phyloP scores from a whole-genome alignment of 2,888 invertebrate genomes.

The Caenorhabditis uteleia region DNA sequence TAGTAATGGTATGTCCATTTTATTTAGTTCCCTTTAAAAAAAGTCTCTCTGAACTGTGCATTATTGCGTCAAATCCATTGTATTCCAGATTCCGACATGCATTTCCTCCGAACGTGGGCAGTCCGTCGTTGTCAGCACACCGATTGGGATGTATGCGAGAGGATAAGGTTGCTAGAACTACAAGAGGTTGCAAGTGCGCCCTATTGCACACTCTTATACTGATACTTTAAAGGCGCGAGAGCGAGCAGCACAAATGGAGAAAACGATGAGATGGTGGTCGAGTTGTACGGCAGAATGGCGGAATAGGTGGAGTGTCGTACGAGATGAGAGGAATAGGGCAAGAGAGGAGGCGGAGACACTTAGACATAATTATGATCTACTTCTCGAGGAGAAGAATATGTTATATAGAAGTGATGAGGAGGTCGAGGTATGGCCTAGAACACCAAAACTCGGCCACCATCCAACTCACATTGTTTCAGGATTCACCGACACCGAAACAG shows the following conservation, averaged over 20 bases:
- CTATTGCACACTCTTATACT: background rate
- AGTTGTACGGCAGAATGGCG: conserved; percentile 96
- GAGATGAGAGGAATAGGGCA: conserved; percentile 90
- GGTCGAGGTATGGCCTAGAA: too few species aligned
- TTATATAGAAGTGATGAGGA: too few species aligned
- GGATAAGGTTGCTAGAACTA: conserved; percentile 80
- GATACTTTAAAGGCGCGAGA: conserved; percentile 77
- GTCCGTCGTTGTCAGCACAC: conserved; percentile 61
- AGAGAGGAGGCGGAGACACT: conserved; percentile 78
- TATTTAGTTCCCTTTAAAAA: too few species aligned
- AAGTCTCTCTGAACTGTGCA: too few species aligned
- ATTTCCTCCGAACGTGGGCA: conserved; percentile 42
- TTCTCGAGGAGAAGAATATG: too few species aligned
- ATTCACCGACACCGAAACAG: background rate
- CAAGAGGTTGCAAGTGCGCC: conserved; percentile 78
- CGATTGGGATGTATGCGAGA: conserved; percentile 73
- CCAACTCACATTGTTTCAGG: too few species aligned
- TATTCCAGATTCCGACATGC: conserved; percentile 34
- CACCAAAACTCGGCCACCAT: too few species aligned
- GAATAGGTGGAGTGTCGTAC: conserved; percentile 81
- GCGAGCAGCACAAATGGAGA: conserved; percentile 96
- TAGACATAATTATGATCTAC: conserved; percentile 29
- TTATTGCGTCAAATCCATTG: background rate
- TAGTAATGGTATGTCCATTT: conserved; percentile 35
- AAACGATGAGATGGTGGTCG: conserved; percentile 98